Evolutionary conservation across 2,797 vertebrate species (phyloP), one percentile per base, ranked within the genome.

Genomic region (Oceanodroma leucorhoa): DNA sequence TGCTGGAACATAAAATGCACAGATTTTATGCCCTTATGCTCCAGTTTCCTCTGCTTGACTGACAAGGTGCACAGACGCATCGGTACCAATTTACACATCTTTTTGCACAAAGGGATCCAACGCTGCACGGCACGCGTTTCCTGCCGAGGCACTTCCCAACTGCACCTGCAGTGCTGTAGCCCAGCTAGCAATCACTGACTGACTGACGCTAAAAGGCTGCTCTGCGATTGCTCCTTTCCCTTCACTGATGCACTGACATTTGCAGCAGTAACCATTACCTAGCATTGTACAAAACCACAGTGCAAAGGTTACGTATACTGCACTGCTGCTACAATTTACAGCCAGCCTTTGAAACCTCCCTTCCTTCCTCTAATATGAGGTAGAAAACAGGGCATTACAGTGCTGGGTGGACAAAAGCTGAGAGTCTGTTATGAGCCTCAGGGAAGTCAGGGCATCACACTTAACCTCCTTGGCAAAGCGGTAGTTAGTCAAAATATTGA

Each of bases 1-100:
- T 94, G 50, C 53, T 61, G 78, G 67, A 82, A 95, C 41, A 87
- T 79, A 93, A 94, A 96, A 80, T 22, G 38, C 86, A 61, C 50
- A 83, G 80, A 89, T 95, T 94, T 95, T 80, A 84, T 87, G 32
- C 57, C 38, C 30, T 93, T 41, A 24, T 22, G 14, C 55, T 94
- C 71, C 3, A 5, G 75, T 57, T 90, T 87, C 41, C 67, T 95
- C 27, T 93, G 76, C 83, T 78, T 87, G 78, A 91, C 83, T 90
- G 95, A 90, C 81, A 83, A 80, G 81, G 78, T 65, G 41, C 62
- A 73, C 83, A 73, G 43, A 61, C 3, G 5, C 38, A 43, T 20
- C 17, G 41, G 38, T 89, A 87, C 48, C 57, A 64, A 53, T 91
- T 90, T 81, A 78, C 61, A 86, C 72, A 69, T 66, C 24, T 40